Evolutionary conservation across 1,140 invertebrate genomes (phyloP).

Genomic region (Saccostrea echinata): DNA sequence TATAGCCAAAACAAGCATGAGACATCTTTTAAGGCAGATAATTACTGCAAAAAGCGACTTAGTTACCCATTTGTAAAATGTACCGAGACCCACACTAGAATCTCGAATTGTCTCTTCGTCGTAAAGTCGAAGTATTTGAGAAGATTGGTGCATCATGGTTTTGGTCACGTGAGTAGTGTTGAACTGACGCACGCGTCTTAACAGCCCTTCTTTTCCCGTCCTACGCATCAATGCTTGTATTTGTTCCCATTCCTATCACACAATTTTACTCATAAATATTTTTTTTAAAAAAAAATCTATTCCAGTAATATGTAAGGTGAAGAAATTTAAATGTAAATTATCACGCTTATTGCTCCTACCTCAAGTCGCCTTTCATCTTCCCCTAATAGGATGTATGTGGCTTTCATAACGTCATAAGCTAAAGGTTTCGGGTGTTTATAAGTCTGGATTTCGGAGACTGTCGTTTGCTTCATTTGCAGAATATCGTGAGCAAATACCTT

Average conservation of each 20-base stretch:
- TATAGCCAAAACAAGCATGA: background rate
- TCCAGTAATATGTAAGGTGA: background rate
- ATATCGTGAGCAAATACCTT: constrained; percentile 36
- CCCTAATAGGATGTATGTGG: constrained; percentile 52
- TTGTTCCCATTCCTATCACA: constrained; percentile 54
- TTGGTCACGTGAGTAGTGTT: constrained; percentile 38
- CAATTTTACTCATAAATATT: background rate
- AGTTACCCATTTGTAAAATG: constrained; percentile 59
- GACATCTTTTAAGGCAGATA: background rate
- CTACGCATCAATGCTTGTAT: constrained; percentile 47
- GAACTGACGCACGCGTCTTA: constrained; percentile 47
- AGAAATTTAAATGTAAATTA: background rate
- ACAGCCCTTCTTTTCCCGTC: constrained; percentile 48
- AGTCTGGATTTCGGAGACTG: constrained; percentile 51
- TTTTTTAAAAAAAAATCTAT: background rate
- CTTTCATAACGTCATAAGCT: constrained; percentile 56
- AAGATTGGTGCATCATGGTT: background rate
- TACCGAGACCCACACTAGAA: constrained; percentile 51
- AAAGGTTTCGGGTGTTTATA: constrained; percentile 51
- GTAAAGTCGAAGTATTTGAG: constrained; percentile 40
- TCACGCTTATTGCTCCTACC: constrained; percentile 13
- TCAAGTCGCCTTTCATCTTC: constrained; percentile 41
- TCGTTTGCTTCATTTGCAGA: constrained; percentile 52
- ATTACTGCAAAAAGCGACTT: background rate
- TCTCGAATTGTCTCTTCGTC: constrained; percentile 38